phyloP scores from a whole-genome alignment of 1,140 invertebrate species.

The Anoplophora glabripennis region DNA sequence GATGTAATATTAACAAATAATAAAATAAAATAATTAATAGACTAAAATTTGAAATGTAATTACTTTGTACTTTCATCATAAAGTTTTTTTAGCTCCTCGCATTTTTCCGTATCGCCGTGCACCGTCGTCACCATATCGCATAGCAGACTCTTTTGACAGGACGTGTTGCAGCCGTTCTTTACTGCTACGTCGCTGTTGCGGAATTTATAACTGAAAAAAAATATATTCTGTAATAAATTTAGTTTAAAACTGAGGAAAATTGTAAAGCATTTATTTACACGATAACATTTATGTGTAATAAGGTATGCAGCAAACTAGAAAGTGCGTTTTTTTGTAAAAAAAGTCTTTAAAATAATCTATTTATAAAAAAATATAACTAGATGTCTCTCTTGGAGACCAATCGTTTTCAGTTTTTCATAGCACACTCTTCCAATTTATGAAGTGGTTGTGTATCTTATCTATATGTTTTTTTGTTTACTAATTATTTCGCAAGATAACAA shows the following conservation, averaged over 20 bases:
- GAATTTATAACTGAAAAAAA: constrained; percentile 39
- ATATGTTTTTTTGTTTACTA: background rate
- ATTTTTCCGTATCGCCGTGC: constrained; percentile 54
- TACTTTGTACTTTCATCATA: constrained; percentile 13
- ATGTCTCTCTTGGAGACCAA: too few relatives aligned
- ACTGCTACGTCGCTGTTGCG: constrained; percentile 51
- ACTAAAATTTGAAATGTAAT: too few relatives aligned
- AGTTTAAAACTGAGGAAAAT: background rate
- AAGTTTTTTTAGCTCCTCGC: constrained; percentile 51
- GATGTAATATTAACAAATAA: too few relatives aligned
- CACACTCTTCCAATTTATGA: background rate
- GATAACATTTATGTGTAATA: background rate
- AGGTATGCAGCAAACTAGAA: background rate
- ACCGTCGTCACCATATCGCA: constrained; percentile 59
- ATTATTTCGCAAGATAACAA: background rate
- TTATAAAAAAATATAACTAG: too few relatives aligned
- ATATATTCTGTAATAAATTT: background rate
- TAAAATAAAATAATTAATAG: too few relatives aligned
- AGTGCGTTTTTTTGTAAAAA: background rate
- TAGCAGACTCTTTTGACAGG: constrained; percentile 57
- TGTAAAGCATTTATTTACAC: background rate
- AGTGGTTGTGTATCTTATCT: background rate
- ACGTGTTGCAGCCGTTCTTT: constrained; percentile 52
- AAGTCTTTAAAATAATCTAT: too few relatives aligned
- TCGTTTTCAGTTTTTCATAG: too few relatives aligned